Evolutionary conservation across 1,140 invertebrate species (phyloP).

Genomic region (Pseudomyrmex dendroicus): DNA sequence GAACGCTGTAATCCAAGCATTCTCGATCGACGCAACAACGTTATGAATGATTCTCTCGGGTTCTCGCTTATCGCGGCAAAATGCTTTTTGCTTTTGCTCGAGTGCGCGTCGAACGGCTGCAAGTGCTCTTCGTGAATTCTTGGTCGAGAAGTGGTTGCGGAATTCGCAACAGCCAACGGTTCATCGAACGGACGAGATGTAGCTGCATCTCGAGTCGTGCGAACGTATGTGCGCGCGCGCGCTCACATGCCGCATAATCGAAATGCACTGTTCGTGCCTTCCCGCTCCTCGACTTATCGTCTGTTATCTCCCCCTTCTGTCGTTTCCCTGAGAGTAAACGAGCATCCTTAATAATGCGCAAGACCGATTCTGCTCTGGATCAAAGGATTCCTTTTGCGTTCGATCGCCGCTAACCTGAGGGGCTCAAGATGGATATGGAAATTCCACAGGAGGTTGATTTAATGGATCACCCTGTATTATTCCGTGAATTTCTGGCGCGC

Average conservation of each 20-base stretch:
- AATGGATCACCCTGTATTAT: slow-evolving; percentile 47
- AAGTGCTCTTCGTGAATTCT: slow-evolving; percentile 56
- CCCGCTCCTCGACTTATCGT: slow-evolving; percentile 9
- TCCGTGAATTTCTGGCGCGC: slow-evolving; percentile 11
- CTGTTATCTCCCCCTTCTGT: background rate
- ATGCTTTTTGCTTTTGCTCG: slow-evolving; percentile 28
- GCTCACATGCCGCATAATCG: slow-evolving; percentile 49
- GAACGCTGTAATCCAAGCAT: background rate
- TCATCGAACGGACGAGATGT: slow-evolving; percentile 14
- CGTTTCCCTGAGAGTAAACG: slow-evolving; percentile 40
- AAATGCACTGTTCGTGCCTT: slow-evolving; percentile 28
- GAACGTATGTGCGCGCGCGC: slow-evolving; percentile 25
- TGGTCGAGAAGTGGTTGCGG: slow-evolving; percentile 38
- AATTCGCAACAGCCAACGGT: slow-evolving; percentile 51
- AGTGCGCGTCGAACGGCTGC: background rate
- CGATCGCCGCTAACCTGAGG: slow-evolving; percentile 64
- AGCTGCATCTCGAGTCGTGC: slow-evolving; percentile 21
- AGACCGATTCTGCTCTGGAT: slow-evolving; percentile 62
- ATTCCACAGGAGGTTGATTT: slow-evolving; percentile 58
- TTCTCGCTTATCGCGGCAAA: slow-evolving; percentile 39
- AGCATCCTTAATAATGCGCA: slow-evolving; percentile 70
- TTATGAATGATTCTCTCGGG: background rate
- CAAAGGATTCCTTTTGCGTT: slow-evolving; percentile 53
- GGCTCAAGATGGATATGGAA: slow-evolving; percentile 65
- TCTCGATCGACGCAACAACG: slow-evolving; percentile 4